Evolutionary conservation across 2,113 vertebrate species (phyloP).

Genomic region (Ceyx melanurus): DNA sequence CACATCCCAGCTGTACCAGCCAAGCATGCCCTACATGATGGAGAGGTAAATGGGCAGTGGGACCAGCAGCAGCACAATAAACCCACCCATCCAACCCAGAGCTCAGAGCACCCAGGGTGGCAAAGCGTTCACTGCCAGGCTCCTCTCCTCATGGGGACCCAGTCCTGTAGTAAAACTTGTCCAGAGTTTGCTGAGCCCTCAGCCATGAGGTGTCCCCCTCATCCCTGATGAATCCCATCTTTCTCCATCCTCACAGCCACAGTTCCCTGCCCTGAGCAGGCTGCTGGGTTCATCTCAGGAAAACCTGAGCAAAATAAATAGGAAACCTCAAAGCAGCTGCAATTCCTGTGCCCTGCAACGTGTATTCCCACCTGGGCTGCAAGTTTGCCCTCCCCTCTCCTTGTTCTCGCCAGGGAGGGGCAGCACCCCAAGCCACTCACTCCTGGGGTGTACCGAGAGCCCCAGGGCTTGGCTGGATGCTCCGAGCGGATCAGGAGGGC

Average conservation of each 20-base stretch:
- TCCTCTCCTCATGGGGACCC: background rate
- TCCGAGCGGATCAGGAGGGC: background rate
- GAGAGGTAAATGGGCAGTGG: background rate
- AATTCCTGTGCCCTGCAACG: background rate
- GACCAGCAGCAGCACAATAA: background rate
- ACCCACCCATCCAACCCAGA: background rate
- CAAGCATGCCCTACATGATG: background rate
- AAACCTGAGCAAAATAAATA: accelerated
- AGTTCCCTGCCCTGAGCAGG: accelerated
- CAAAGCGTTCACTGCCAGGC: background rate
- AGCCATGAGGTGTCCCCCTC: accelerated
- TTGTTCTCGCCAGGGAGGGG: background rate
- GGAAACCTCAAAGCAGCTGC: background rate
- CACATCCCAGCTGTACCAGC: too few species aligned
- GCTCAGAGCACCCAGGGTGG: accelerated
- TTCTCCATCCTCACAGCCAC: background rate
- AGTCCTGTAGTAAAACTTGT: background rate
- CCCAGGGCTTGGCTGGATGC: background rate
- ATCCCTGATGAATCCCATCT: background rate
- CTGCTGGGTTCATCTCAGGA: accelerated
- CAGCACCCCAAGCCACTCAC: background rate
- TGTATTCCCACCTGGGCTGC: background rate
- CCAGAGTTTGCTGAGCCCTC: background rate
- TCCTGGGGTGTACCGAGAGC: background rate
- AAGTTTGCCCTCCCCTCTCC: background rate